phyloP scores from a whole-genome alignment of 2,888 invertebrate species.

The Chalcis sispes region DNA sequence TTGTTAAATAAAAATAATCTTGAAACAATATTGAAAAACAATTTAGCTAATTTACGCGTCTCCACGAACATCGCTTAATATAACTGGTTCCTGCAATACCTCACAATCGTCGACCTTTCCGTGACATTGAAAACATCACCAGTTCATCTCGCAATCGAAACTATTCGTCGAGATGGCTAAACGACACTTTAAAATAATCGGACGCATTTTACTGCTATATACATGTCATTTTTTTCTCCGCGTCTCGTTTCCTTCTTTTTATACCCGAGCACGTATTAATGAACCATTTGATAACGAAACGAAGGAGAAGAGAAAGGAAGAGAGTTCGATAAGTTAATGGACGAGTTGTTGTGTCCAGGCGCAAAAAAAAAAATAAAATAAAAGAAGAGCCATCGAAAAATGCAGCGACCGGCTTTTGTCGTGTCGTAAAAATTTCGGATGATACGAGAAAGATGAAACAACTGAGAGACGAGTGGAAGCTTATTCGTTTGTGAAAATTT shows the following conservation, averaged over 20 bases:
- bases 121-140: background rate
- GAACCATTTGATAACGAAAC: slow-evolving; percentile 34
- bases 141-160: too few relatives aligned
- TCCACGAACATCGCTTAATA: too few relatives aligned
- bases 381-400: background rate
- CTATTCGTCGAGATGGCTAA: too few relatives aligned
- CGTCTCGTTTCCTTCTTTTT: too few relatives aligned
- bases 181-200: too few relatives aligned
- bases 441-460: background rate
- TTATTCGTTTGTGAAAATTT: too few relatives aligned
- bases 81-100: background rate
- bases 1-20: too few relatives aligned
- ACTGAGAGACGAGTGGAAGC: too few relatives aligned
- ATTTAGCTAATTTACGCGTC: too few relatives aligned
- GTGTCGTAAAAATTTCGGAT: slow-evolving; percentile 10
- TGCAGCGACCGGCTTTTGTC: slow-evolving; percentile 22
- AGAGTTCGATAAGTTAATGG: slow-evolving; percentile 63
- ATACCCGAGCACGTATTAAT: slow-evolving; percentile 13
- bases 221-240: too few relatives aligned
- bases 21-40: too few relatives aligned
- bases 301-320: slow-evolving; percentile 24
- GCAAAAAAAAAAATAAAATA: slow-evolving; percentile 7
- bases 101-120: background rate
- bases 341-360: slow-evolving; percentile 49
- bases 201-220: too few relatives aligned